These are phyloP conservation scores for Brachionus manjavacas DNA, from an alignment of 1,140 invertebrate genomes.

Conservation along the genomic window DNA sequence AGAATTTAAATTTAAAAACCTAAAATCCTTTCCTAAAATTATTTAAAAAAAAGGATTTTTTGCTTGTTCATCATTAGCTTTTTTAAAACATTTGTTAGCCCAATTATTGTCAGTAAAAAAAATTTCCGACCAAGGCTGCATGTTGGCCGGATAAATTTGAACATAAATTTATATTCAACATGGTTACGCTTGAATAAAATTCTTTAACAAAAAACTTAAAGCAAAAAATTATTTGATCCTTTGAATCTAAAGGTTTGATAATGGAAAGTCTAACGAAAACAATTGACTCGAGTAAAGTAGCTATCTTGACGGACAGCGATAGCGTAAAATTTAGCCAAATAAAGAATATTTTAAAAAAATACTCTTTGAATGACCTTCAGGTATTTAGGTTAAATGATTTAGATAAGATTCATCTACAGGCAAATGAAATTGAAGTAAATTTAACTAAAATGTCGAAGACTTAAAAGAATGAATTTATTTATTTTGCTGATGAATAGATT, in stretches of 20 bases:
- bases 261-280: neutral
- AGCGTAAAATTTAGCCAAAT: neutral
- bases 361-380: neutral
- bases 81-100: neutral
- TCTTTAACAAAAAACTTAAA: neutral
- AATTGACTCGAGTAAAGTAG: neutral
- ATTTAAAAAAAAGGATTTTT: neutral
- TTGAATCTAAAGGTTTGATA: neutral
- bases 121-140: neutral
- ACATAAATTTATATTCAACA: neutral
- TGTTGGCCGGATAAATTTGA: neutral
- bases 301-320: neutral
- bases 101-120: neutral
- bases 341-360: slow-evolving; percentile 20
- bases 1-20: neutral
- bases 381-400: neutral
- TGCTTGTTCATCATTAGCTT: neutral
- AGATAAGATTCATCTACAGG: neutral
- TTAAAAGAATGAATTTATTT: neutral
- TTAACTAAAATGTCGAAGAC: neutral
- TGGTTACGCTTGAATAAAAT: neutral
- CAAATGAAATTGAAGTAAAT: neutral
- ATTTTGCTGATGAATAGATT: neutral
- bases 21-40: neutral
- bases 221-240: neutral